Percentiles rank a stretch among this genome's conserved stretches.
These are phyloP conservation scores for Apodemus agrarius DNA, from an alignment of 2,797 vertebrate genomes.

Conservation along the genomic window DNA sequence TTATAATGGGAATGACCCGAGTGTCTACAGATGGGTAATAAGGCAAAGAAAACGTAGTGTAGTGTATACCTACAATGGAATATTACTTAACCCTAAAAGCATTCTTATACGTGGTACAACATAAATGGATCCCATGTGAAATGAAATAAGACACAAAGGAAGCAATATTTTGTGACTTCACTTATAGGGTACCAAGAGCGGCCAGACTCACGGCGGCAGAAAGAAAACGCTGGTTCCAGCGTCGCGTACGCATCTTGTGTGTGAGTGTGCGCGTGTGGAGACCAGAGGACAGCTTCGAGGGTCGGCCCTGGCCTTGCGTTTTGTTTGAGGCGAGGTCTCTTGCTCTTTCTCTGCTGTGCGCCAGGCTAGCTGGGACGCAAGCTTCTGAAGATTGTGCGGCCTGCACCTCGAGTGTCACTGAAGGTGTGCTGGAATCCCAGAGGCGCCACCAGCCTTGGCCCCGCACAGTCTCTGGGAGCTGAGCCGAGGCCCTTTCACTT, in stretches of 20 bases:
- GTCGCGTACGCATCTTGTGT: not conserved
- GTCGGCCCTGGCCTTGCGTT: not conserved
- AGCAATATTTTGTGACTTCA: not conserved
- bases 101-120: not conserved
- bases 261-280: not conserved
- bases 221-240: not conserved
- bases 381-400: not conserved
- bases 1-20: not conserved
- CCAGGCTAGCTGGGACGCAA: not conserved
- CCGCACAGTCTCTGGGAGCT: not conserved
- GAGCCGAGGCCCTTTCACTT: not conserved
- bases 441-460: not conserved
- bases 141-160: slow-evolving; percentile 29
- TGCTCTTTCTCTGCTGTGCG: not conserved
- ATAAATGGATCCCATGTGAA: not conserved
- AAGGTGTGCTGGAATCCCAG: not conserved
- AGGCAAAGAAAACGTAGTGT: not conserved
- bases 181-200: not conserved
- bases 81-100: not conserved
- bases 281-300: not conserved
- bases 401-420: not conserved
- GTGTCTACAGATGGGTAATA: not conserved
- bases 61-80: not conserved
- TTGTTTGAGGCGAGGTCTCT: not conserved
- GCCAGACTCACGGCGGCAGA: not conserved